Percentiles rank a stretch among this genome's conserved stretches.
phyloP scores from a whole-genome alignment of 2,113 vertebrate genomes.

The Seriola quinqueradiata region DNA sequence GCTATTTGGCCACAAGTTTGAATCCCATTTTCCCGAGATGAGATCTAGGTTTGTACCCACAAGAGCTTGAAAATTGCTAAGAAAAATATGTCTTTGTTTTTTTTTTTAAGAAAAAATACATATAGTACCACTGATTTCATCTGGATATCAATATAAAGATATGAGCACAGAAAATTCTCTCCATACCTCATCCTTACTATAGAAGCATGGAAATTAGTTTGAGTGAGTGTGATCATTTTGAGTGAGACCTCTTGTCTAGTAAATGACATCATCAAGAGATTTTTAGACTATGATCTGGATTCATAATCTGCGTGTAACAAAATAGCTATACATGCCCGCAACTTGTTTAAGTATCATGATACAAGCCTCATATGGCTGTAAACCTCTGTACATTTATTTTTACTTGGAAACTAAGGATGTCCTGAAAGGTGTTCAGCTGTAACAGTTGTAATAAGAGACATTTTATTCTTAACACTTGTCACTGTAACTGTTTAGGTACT shows the following conservation, averaged over 20 bases:
- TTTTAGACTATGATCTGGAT: constrained; percentile 11
- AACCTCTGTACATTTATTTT: neutral
- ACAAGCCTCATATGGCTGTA: neutral
- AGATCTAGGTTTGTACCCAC: constrained; percentile 36
- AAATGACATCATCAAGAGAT: constrained; percentile 26
- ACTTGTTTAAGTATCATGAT: neutral
- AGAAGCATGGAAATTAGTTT: constrained; percentile 20
- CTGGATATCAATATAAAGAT: constrained; percentile 70
- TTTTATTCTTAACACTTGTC: neutral
- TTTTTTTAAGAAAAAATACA: constrained; percentile 65
- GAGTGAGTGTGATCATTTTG: constrained; percentile 3
- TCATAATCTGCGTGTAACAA: constrained; percentile 40
- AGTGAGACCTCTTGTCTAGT: constrained; percentile 1
- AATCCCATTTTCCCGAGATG: constrained; percentile 43
- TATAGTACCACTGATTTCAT: constrained; percentile 55
- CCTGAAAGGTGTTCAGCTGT: neutral
- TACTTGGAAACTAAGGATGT: neutral
- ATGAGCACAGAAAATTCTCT: constrained; percentile 27
- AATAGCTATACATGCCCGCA: constrained; percentile 24
- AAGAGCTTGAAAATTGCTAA: constrained; percentile 47
- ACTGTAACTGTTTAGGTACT: neutral
- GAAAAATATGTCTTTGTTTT: constrained; percentile 65
- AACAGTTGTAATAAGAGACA: constrained; percentile 9
- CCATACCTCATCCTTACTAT: neutral
- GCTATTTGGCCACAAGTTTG: constrained; percentile 69